Evolutionary conservation across 2,113 vertebrate species (phyloP), one percentile per base, ranked within the genome.

Genomic region (Apeltes quadracus): DNA sequence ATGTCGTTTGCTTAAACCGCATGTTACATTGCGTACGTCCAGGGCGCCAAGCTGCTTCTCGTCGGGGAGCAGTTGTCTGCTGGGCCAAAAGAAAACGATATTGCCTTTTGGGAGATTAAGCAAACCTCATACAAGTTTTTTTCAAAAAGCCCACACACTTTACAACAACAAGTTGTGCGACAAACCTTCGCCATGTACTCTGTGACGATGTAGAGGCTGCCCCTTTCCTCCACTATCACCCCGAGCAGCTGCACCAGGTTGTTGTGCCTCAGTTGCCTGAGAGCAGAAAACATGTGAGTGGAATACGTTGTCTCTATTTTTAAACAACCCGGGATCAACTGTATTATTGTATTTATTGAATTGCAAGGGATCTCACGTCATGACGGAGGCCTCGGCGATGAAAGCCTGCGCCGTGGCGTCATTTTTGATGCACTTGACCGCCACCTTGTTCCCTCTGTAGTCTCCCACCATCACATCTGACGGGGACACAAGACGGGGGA

Each of bases 121-220:
- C 36, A 55, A 29, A 55, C 18, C 4, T 14, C 20, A 29, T n/a
- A 22, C 1, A 3, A 0, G 29, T 29, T 29, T 34, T 53, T 65
- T 22, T 36, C 7, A 8, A 23, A 34, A 7, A 23, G 8, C 18
- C 16, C 2, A 29, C 23, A 11, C 5, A 18, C 29, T 7, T 27
- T n/a, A 20, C 13, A 50, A 50, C 15, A 69, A 39, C 12, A 14
- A 14, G 4, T 11, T 2, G 22, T 51, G 29, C 13, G 0, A 70
- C 92, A 72, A 69, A 99, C 98, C 97, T 99, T 99, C 71, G 96
- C 96, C 98, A 99, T 99, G 89, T 96, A 99, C 84, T 99, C 98
- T 0, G 98, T 99, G 89, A 99, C 98, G 0, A 99, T 98, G 90
- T 95, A 99, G 55, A 99, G 95, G 41, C 96, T 95, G 2, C 97